Percentiles rank a stretch among this genome's conserved stretches.
Evolutionary conservation across 2,113 vertebrate species (phyloP).

Genomic region (Crotalus horridus): DNA sequence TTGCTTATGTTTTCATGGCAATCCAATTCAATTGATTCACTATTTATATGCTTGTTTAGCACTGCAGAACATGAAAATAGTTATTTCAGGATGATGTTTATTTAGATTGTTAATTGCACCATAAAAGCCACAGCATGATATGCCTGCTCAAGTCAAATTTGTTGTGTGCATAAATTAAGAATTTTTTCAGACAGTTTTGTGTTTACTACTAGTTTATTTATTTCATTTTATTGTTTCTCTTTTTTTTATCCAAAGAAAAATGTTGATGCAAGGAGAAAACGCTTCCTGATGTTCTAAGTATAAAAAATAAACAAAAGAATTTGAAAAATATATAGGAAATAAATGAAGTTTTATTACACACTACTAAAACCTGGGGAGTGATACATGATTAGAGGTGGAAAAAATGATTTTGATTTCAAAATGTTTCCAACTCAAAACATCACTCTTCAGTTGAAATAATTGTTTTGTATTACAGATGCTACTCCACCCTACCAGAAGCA

Average conservation of each 20-base stretch:
- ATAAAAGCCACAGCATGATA: conserved; percentile 39
- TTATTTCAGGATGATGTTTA: conserved; percentile 31
- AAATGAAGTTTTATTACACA: not conserved
- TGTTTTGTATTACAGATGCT: not conserved
- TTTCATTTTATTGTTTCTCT: not conserved
- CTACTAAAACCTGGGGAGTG: not conserved
- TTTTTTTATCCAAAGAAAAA: accelerated
- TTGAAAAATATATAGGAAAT: not conserved
- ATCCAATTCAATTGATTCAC: not conserved
- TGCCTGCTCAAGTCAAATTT: conserved; percentile 31
- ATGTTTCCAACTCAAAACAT: not conserved
- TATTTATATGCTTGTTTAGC: not conserved
- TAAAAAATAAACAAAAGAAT: not conserved
- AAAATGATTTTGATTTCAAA: not conserved
- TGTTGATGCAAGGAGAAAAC: not conserved
- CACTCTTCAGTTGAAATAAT: not conserved
- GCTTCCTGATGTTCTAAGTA: not conserved
- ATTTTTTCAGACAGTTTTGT: not conserved
- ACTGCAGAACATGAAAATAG: not conserved
- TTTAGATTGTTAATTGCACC: conserved; percentile 27
- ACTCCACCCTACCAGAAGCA: not conserved
- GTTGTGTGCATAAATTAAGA: conserved; percentile 11
- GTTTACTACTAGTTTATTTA: not conserved
- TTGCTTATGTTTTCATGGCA: not conserved
- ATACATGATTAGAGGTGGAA: not conserved